Evolutionary conservation across 1,140 invertebrate species (phyloP).

Genomic region (Drosophila eugracilis): DNA sequence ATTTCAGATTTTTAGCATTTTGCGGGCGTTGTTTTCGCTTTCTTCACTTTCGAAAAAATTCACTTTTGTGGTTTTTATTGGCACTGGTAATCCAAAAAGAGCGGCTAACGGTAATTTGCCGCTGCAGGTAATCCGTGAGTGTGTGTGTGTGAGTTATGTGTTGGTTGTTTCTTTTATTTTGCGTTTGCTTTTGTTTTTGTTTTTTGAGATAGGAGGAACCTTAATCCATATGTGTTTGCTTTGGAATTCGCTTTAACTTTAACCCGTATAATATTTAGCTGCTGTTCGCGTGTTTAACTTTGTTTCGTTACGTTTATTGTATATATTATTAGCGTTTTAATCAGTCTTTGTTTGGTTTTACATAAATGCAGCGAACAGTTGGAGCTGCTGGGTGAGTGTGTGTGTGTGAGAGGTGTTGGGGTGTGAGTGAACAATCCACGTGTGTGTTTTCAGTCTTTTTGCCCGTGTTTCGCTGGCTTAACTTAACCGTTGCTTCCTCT

Average conservation of each 20-base stretch:
- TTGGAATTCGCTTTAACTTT: slow-evolving; percentile 63
- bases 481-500: slow-evolving; percentile 46
- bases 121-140: slow-evolving; percentile 70
- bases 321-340: slow-evolving; percentile 73
- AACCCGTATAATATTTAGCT: slow-evolving; percentile 70
- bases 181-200: slow-evolving; percentile 21
- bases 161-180: slow-evolving; percentile 20
- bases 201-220: slow-evolving; percentile 68
- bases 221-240: slow-evolving; percentile 79
- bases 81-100: slow-evolving; percentile 84
- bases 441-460: slow-evolving; percentile 62
- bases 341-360: slow-evolving; percentile 67
- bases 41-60: slow-evolving; percentile 58
- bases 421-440: slow-evolving; percentile 45
- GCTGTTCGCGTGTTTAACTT: slow-evolving; percentile 56
- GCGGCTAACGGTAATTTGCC: slow-evolving; percentile 63
- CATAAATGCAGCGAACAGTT: slow-evolving; percentile 64
- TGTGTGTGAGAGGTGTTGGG: slow-evolving; percentile 12
- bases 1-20: slow-evolving; percentile 64
- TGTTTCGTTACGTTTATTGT: slow-evolving; percentile 59
- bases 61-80: slow-evolving; percentile 59
- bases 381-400: slow-evolving; percentile 55
- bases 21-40: slow-evolving; percentile 24
- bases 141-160: slow-evolving; percentile 24
- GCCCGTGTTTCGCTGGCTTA: slow-evolving; percentile 36